Evolutionary conservation across 2,797 vertebrate genomes (phyloP).

Genomic region (Melanotaenia nigrans): DNA sequence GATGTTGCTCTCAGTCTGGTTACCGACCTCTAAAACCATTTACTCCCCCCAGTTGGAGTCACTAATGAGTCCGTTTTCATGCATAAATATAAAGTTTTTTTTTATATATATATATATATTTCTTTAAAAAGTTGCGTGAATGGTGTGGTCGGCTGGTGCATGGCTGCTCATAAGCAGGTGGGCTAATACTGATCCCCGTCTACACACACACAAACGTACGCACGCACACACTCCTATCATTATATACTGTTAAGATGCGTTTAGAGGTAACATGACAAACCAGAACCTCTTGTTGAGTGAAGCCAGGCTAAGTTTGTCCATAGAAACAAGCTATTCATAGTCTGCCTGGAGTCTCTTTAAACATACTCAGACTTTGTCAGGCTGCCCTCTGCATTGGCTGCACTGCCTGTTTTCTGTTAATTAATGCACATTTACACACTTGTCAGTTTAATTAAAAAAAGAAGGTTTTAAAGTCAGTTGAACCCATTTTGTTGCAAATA

Average conservation of each 20-base stretch:
- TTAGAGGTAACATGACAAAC: conserved; percentile 67
- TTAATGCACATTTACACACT: not conserved
- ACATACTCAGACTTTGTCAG: conserved; percentile 54
- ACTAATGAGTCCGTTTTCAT: conserved; percentile 20
- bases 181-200: conserved; percentile 28
- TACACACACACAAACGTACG: not conserved
- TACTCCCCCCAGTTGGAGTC: not conserved
- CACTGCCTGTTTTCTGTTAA: not conserved
- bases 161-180: conserved; percentile 44
- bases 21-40: not conserved
- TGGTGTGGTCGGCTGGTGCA: conserved; percentile 20
- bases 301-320: conserved; percentile 80
- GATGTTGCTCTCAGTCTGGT: not conserved
- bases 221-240: conserved; percentile 5
- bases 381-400: not conserved
- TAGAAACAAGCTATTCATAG: conserved; percentile 87
- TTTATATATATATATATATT: conserved; percentile 36
- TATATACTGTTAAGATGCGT: conserved; percentile 51
- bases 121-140: conserved; percentile 30
- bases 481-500: not conserved
- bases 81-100: not conserved
- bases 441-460: not conserved
- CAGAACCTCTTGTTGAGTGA: conserved; percentile 55
- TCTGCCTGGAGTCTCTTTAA: conserved; percentile 54
- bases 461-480: not conserved